A percentile compares a stretch with the other conserved stretches of the same genome.
phyloP scores from a whole-genome alignment of 2,797 vertebrate genomes.

The Geotrypetes seraphini region DNA sequence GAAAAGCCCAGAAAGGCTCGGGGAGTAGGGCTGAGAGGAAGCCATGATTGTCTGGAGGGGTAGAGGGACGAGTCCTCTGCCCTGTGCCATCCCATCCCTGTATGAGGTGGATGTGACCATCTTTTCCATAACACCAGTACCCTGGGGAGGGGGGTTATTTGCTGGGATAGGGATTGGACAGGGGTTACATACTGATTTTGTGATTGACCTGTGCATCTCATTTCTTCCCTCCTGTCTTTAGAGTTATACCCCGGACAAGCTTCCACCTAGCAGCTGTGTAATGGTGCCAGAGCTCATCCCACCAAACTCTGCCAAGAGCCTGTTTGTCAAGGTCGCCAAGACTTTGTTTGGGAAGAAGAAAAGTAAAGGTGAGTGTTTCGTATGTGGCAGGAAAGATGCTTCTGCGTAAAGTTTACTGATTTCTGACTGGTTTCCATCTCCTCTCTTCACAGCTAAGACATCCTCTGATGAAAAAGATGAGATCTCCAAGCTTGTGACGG shows the following conservation, averaged over 20 bases:
- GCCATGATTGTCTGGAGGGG: too few species aligned
- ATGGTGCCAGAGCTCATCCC: conserved; percentile 86
- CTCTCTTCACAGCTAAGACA: conserved; percentile 56
- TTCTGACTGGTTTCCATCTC: not conserved
- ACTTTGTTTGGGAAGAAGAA: conserved; percentile 89
- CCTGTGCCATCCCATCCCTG: too few species aligned
- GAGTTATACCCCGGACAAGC: conserved; percentile 87
- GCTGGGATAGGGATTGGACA: too few species aligned
- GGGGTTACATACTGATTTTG: too few species aligned
- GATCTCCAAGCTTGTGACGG: conserved; percentile 83
- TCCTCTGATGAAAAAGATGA: conserved; percentile 76
- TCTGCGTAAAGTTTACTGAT: not conserved
- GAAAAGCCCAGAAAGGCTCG: too few species aligned
- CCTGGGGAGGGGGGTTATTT: too few species aligned
- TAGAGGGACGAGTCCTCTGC: too few species aligned
- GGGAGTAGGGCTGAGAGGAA: too few species aligned
- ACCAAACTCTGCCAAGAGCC: conserved; percentile 83
- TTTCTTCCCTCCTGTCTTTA: conserved; percentile 38
- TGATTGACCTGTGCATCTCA: too few species aligned
- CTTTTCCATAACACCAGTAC: too few species aligned
- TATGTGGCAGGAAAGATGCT: too few species aligned
- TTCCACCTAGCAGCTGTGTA: conserved; percentile 84
- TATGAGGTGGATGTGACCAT: too few species aligned
- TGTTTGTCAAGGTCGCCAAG: conserved; percentile 93
- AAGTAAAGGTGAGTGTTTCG: conserved; percentile 63